Base-by-base conservation (phyloP, 2,888 invertebrate species). In the Thera britannica region DNA sequence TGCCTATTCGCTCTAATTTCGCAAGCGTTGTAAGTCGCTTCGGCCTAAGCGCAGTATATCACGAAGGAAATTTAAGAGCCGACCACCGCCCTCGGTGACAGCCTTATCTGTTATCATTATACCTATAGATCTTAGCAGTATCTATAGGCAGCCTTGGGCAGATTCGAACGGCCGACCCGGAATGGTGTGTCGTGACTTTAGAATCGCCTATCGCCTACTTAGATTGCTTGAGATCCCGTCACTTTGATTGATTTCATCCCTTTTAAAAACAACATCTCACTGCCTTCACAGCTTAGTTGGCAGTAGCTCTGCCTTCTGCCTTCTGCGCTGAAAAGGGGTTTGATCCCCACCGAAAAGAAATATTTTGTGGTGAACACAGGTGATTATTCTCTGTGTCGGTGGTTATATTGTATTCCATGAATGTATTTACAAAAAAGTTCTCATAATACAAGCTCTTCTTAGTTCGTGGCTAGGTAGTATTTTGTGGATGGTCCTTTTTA, bases 21-120 rank as follows among this genome's bases (percentile, higher is more conserved):
- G 91, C 90, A 93, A 93, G 82, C 71, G 59, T 67, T 70, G 70
- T 71, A 68, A 58, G 85, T 84, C 83, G 82, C 84, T 77, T 76
- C 75, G 75, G 75, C 81, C 80, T 79, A 77, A 79, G 73, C 80
- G 83, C 81, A 83, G 83, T 90, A 89, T 88, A 91, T 91, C 91
- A 91, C 88, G 76, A 77, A 75, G 84, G 85, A 85, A 88, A 90
- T 88, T 90, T 89, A 88, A 85, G 84, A 84, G 79, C 81, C 83
- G 80, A 85, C 90, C 88, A 84, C 90, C 90, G 89, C 89, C 90
- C 83, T 81, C 85, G 81, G 86, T 87, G 88, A 88, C 90, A 89
- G 85, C 85, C 86, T 90, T 93, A 93, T 92, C 92, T 89, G 91
- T 93, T 93, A 93, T 93, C 93, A 93, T 83, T 92, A 87, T 90